Evolutionary conservation across 2,113 vertebrate species (phyloP), one percentile per base, ranked within the genome.

Genomic region (Poecile atricapillus): DNA sequence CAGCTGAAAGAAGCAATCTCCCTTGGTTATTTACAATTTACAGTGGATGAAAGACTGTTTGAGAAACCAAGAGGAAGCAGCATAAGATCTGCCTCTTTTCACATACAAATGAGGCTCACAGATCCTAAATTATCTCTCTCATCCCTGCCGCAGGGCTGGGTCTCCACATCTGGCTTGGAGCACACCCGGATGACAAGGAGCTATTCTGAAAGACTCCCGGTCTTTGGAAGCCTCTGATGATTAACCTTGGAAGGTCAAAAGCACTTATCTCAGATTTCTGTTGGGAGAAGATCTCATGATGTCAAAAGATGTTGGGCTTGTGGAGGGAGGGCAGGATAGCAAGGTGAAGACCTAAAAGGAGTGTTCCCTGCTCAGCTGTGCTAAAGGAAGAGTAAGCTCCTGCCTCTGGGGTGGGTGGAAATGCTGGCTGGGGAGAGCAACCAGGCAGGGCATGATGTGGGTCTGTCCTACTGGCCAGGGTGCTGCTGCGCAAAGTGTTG

Each of bases 231-330:
- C 70, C 53, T 90, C 83, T 79, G 64, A 46, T 81, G 44, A 75
- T 96, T 95, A 93, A 94, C 93, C 92, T 90, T 92, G 93, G 60
- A 78, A 92, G 89, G 93, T 93, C 76, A 86, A 95, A 95, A 95
- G 56, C 82, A 80, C 68, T 95, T 69, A 49, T 94, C 81, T 89
- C 63, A 69, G 16, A 62, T 88, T 84, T 94, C 92, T 87, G 59
- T 89, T 69, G 64, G 53, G 58, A 85, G 58, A 81, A 68, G 47
- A 75, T 91, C 80, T 94, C 67, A 0, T 73, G 69, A 44, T 92
- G 50, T 75, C 64, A 89, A 84, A 93, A 94, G 56, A 59, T 0
- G 0, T 21, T 58, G 28, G 71, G 70, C 43, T 71, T 88, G 56
- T 46, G 50, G 49, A 88, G 56, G 41, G 25, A 87, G 50, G 75